Percentiles rank a stretch among this genome's conserved stretches.
Evolutionary conservation across 2,888 invertebrate genomes (phyloP).

Genomic region (Theodoxus fluviatilis): DNA sequence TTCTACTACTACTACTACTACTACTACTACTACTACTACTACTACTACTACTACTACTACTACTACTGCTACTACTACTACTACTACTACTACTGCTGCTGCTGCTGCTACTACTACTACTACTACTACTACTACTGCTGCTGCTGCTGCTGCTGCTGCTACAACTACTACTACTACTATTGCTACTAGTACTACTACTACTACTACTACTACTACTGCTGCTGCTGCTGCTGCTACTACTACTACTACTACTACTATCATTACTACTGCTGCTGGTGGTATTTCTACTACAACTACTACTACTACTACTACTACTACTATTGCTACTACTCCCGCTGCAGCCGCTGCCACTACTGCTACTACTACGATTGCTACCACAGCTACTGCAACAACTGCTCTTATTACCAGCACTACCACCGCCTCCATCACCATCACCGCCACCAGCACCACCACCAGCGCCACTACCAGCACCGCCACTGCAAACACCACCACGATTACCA

Average conservation of each 20-base stretch:
- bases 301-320: not conserved
- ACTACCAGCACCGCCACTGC: too few relatives aligned
- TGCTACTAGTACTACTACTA: not conserved
- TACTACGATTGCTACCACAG: too few relatives aligned
- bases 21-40: slow-evolving; percentile 18
- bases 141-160: slow-evolving; percentile 4
- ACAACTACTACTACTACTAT: not conserved
- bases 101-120: slow-evolving; percentile 14
- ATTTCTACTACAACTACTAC: not conserved
- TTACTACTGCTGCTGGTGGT: not conserved
- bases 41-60: not conserved
- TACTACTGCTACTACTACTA: slow-evolving; percentile 1
- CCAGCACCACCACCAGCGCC: too few relatives aligned
- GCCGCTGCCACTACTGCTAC: too few relatives aligned
- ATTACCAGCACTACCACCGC: too few relatives aligned
- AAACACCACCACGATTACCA: too few relatives aligned
- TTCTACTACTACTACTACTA: slow-evolving; percentile 22
- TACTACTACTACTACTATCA: slow-evolving; percentile 10
- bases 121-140: slow-evolving; percentile 19
- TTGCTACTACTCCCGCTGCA: not conserved
- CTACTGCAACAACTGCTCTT: too few relatives aligned
- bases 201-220: not conserved
- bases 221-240: too few relatives aligned
- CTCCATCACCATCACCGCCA: too few relatives aligned
- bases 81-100: slow-evolving; percentile 16